Percentiles rank a stretch among this genome's conserved stretches.
Evolutionary conservation across 2,797 vertebrate genomes (phyloP).

Genomic region (Chrysocyon brachyurus): DNA sequence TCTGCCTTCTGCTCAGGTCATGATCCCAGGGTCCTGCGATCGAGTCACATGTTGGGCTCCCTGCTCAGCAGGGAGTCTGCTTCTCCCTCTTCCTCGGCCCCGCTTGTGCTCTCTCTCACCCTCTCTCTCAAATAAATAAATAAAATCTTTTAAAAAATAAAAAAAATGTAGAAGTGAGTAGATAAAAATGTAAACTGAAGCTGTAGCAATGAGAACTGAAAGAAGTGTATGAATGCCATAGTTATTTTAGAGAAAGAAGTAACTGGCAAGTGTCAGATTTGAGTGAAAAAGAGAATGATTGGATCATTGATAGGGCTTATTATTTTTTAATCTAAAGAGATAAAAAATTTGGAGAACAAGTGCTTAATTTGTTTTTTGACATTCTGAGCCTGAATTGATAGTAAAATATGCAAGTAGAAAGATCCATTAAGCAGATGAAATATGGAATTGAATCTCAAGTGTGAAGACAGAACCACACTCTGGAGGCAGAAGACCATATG

Average conservation of each 20-base stretch:
- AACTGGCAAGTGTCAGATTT: background rate
- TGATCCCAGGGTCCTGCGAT: background rate
- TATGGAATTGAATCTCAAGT: slow-evolving; percentile 31
- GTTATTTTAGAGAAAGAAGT: slow-evolving; percentile 16
- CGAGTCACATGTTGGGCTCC: background rate
- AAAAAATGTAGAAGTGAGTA: background rate
- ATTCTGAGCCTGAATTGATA: slow-evolving; percentile 49
- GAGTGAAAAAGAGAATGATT: slow-evolving; percentile 34
- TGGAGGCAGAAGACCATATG: background rate
- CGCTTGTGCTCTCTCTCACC: background rate
- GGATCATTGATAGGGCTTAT: background rate
- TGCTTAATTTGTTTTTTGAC: slow-evolving; percentile 38
- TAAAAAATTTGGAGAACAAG: background rate
- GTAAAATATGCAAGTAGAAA: background rate
- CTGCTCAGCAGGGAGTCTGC: background rate
- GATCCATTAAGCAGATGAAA: background rate
- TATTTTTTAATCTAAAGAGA: slow-evolving; percentile 8
- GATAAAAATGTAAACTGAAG: background rate
- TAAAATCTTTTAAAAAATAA: background rate
- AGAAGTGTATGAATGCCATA: background rate
- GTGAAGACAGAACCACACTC: background rate
- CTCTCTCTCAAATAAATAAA: background rate
- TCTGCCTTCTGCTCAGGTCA: background rate
- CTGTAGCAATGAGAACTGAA: slow-evolving; percentile 21
- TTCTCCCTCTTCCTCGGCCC: background rate